Conservation (phyloP, 2,888 invertebrate species). For the Scaptodrosophila latifasciaeformis region DNA sequence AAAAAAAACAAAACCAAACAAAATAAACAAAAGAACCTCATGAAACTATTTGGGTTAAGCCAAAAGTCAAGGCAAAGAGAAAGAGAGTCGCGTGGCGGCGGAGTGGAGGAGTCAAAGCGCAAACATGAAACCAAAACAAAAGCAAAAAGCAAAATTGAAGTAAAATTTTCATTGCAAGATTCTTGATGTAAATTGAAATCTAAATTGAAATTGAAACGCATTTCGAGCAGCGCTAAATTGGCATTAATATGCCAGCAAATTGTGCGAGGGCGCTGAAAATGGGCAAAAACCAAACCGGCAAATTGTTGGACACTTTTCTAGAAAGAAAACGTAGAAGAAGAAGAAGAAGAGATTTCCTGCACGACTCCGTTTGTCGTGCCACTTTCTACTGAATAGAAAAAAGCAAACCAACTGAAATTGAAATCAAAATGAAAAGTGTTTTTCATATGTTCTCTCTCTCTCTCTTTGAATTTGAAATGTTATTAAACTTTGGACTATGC, state of each 20-base stretch:
- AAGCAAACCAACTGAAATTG: constrained; percentile 39
- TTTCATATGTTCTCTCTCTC: neutral
- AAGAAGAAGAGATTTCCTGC: constrained; percentile 21
- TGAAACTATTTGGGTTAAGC: constrained; percentile 52
- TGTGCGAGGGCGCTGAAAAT: constrained; percentile 11
- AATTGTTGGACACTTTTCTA: neutral
- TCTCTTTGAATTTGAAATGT: constrained; percentile 14
- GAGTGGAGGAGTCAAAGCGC: too few species aligned
- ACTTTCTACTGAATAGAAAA: constrained; percentile 54
- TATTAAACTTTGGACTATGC: constrained; percentile 22
- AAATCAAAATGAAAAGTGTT: constrained; percentile 47
- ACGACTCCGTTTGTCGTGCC: constrained; percentile 45
- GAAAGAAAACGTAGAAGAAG: neutral
- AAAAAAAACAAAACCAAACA: constrained; percentile 12
- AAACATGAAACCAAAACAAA: too few species aligned
- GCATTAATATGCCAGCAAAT: constrained; percentile 38
- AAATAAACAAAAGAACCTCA: constrained; percentile 32
- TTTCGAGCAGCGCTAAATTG: constrained; percentile 48
- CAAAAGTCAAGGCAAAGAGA: too few species aligned
- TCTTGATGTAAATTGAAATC: constrained; percentile 9
- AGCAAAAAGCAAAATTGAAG: constrained; percentile 14
- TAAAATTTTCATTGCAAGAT: too few species aligned
- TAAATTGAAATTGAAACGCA: constrained; percentile 56
- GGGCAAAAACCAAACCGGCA: neutral
- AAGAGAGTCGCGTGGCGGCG: too few species aligned